Evolutionary conservation across 92 coral and sea anemone genomes (phyloP), one percentile per base, ranked within the genome.

Genomic region (Desmophyllum pertusum): DNA sequence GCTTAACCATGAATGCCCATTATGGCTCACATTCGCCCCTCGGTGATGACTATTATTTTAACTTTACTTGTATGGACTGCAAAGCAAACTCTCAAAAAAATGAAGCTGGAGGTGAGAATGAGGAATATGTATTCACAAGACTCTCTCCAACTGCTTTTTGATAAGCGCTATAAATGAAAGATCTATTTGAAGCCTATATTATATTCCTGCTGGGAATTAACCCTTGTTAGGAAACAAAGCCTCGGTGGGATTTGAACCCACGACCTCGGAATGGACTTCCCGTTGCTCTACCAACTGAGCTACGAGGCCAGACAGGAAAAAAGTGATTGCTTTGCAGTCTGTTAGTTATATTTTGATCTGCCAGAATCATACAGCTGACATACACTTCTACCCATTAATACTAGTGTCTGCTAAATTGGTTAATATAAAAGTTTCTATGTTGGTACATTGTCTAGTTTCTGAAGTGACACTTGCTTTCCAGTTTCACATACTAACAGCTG

Each of bases 261-360:
- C 35, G 35, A 59, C 65, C 65, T 59, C 65, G 35, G 65, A 59
- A 10, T 59, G 25, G 17, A 59, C 4, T 4, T 59, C 9, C 65
- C 65, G 65, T 11, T 59, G 65, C 65, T 59, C 65, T 59, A 59
- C 65, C 65, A 59, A n/a, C 65, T 59, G 65, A 59, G 65, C 65
- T 59, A 27, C 65, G 10, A 59, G 65, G 65, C 65, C 35, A 59
- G 13, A 57, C 8, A 2, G 65, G 65, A 59, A 14, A 48, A 59
- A 59, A 59, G 65, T 59, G 35, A 59, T 59, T 27, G 65, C 33
- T 25, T 27, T 59, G 65, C 65, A 59, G 65, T 25, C 33, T 31
- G 3, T 59, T 59, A 59, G 3, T 59, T 59, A 13, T 6, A 57
- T 57, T 57, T 9, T 57, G 33, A n/a, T 25, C 31, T 7, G 65